These are phyloP conservation scores for Mungos mungo DNA, from an alignment of 2,113 vertebrate genomes.

Conservation along the genomic window DNA sequence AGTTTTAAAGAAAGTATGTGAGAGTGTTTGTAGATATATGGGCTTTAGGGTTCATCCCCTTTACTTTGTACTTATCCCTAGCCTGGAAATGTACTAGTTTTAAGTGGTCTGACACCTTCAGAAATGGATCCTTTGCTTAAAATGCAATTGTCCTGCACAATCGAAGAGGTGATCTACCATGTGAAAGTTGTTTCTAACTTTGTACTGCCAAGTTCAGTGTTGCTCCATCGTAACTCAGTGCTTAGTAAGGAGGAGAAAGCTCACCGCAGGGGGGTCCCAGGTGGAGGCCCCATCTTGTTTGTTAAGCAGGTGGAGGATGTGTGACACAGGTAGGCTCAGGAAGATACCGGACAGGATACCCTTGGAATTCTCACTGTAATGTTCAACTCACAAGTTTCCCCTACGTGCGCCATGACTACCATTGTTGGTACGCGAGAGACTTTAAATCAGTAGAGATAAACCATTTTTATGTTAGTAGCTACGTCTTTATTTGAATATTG, in stretches of 20 bases:
- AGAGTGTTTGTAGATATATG: neutral
- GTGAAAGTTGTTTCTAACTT: neutral
- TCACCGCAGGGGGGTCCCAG: neutral
- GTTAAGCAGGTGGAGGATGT: neutral
- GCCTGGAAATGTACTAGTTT: neutral
- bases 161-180: neutral
- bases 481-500: constrained; percentile 45
- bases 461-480: neutral
- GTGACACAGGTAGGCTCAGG: neutral
- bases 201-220: neutral
- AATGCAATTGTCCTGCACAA: neutral
- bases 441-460: neutral
- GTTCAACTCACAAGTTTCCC: neutral
- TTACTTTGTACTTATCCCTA: neutral
- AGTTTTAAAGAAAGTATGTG: neutral
- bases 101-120: neutral
- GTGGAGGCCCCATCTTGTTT: neutral
- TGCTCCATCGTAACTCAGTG: neutral
- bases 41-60: neutral
- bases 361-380: neutral
- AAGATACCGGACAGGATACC: neutral
- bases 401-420: neutral
- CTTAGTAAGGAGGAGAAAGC: neutral
- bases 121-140: constrained; percentile 3
- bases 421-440: neutral